phyloP scores from a whole-genome alignment of 2,113 vertebrate genomes.

The Tylochromis polylepis region DNA sequence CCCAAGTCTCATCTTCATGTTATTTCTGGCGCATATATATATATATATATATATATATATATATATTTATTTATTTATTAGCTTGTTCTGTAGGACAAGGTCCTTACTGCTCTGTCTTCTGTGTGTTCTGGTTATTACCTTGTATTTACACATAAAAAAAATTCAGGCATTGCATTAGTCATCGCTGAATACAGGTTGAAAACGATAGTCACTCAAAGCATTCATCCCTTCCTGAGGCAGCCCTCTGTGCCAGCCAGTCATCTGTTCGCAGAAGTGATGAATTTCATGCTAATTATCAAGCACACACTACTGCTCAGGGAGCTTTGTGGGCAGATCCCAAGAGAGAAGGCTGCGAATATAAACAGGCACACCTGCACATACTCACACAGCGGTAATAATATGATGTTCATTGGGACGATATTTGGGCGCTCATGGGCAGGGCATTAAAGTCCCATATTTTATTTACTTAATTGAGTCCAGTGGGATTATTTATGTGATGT shows the following conservation, averaged over 20 bases:
- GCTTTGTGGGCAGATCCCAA: slow-evolving; percentile 29
- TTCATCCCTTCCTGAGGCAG: slow-evolving; percentile 25
- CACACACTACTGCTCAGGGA: slow-evolving; percentile 33
- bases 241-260: neutral
- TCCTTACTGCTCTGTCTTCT: neutral
- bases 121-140: neutral
- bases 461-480: slow-evolving; percentile 77
- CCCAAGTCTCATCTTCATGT: neutral
- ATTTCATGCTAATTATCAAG: slow-evolving; percentile 46
- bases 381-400: neutral
- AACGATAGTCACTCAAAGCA: slow-evolving; percentile 13
- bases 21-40: neutral
- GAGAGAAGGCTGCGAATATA: slow-evolving; percentile 12
- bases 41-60: no score
- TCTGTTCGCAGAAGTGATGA: slow-evolving; percentile 29
- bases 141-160: neutral
- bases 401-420: slow-evolving; percentile 3
- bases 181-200: neutral
- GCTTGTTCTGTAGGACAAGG: neutral
- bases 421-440: slow-evolving; percentile 24
- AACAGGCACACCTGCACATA: neutral
- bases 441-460: slow-evolving; percentile 48
- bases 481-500: slow-evolving; percentile 55
- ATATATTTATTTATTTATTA: no score
- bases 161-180: neutral